Evolutionary conservation across 2,888 invertebrate species (phyloP), one percentile per base, ranked within the genome.

Genomic region (Nymphalis c-album): DNA sequence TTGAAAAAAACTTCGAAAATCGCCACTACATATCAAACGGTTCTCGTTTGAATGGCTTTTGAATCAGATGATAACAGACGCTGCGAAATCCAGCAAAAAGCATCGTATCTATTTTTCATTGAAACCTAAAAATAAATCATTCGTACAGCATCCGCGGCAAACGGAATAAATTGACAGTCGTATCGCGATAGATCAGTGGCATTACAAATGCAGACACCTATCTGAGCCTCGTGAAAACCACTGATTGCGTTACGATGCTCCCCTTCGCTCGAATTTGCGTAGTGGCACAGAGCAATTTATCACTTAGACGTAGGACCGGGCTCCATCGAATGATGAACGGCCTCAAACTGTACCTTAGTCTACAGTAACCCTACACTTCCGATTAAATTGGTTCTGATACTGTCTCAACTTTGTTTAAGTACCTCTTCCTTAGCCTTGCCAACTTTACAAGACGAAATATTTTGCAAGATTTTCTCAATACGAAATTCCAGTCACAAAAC

Each of bases 231-330:
- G 87, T 79, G 86, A 86, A 84, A 84, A 84, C 82, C 84, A 80
- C 82, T 85, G 87, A 90, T 88, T 88, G 84, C 82, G 82, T 85
- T 86, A 85, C 87, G 85, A 85, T 84, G 70, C 85, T 86, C 90
- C 89, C 89, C 88, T 87, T 85, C 81, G 79, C 83, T 85, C 84
- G 84, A 89, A 90, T 90, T 90, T 88, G 90, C 90, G 88, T 89
- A 81, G 87, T 82, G 85, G 85, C 82, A 80, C 78, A 77, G 74
- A 77, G 86, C 90, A 91, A 92, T 92, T 92, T 92, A 91, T 90
- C 91, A 91, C 91, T 92, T 91, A 90, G 88, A 85, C 86, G 82
- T 86, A 89, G 87, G 85, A 89, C 85, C 81, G 83, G 78, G 77
- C 80, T 80, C 79, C 69, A 69, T 63, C 68, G 80, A 83, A 85